Evolutionary conservation across 2,888 invertebrate genomes (phyloP), one percentile per base, ranked within the genome.

Genomic region (Blastobasis lacticolella): DNA sequence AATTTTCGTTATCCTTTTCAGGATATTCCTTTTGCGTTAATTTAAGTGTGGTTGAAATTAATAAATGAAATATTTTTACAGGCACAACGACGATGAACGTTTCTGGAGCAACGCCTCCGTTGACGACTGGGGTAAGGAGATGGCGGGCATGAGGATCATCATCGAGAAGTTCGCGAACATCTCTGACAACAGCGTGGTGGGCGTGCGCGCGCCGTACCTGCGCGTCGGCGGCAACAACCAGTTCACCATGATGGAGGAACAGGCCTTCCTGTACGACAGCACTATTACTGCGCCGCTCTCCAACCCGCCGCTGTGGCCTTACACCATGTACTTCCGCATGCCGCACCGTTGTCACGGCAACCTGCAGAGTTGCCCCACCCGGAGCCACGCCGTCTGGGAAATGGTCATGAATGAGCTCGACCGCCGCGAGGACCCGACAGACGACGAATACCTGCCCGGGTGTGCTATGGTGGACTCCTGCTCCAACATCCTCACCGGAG

Each of bases 301-400:
- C 62, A 95, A 96, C 75, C 96, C 96, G 23, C 97, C 97, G 50
- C 92, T 97, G 61, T 98, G 98, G 98, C 98, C 98, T 4, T 98
- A 98, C 90, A 98, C 98, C 53, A 95, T 98, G 94, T 97, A 98
- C 90, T 97, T 97, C 92, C 93, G 95, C 69, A 96, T 97, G 95
- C 96, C 97, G 0, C 97, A 97, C 81, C 92, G 95, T 55, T 97
- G 97, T 72, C 96, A 97, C 75, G 97, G 97, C 57, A 97, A 97
- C 81, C 86, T 96, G 54, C 97, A 97, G 78, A 95, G 93, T 75
- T 97, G 96, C 75, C 96, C 96, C 8, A 96, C 96, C 3, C 92
- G 96, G 73, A 95, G 95, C 59, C 97, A 97, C 80, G 96, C 97
- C 48, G 96, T 97, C 42, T 97, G 97, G 97, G 97, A 97, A 81